Evolutionary conservation across 2,113 vertebrate species (phyloP), one percentile per base, ranked within the genome.

Genomic region (Aix galericulata): DNA sequence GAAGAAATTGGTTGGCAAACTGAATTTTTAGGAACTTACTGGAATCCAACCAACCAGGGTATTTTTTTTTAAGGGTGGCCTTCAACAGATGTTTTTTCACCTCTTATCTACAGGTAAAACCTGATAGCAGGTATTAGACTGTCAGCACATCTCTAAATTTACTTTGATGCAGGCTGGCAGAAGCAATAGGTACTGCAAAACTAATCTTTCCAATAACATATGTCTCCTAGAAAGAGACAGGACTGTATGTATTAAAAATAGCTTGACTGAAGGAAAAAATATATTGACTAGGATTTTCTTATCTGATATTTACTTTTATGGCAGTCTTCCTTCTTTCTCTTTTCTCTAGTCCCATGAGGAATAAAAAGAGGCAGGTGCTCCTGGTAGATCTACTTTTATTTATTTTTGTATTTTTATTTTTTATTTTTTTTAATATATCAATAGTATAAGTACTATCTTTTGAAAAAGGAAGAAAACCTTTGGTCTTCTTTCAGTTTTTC

Each of bases 181-280:
- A 85, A 91, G 97, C 93, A 97, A 90, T 94, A 95, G 96, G 90
- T 89, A 91, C 91, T 89, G 95, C 73, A 97, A 96, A 97, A 96
- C 88, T 97, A 97, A 96, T 97, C 94, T 97, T 95, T 96, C 89
- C 94, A 94, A 81, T 96, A 97, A 96, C 97, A 97, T 80, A 91
- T 95, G 95, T 97, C 96, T 95, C 83, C 95, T 96, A 89, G 90
- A 97, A 95, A 95, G 90, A 95, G 85, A 96, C 95, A 97, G 82
- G 85, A 82, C 82, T 88, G 46, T 96, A 86, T 96, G 90, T 93
- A 95, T 97, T 97, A 97, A 97, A 97, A 96, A 96, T 93, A 93
- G 26, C 34, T 91, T 72, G 58, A 93, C 69, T 87, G 91, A 85
- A 95, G 86, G 91, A 84, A 95, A 94, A 96, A 94, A 88, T 82